A percentile compares a stretch with the other conserved stretches of the same genome.
Conservation (phyloP, 2,797 vertebrate species). For the Sebastes miniatus region DNA sequence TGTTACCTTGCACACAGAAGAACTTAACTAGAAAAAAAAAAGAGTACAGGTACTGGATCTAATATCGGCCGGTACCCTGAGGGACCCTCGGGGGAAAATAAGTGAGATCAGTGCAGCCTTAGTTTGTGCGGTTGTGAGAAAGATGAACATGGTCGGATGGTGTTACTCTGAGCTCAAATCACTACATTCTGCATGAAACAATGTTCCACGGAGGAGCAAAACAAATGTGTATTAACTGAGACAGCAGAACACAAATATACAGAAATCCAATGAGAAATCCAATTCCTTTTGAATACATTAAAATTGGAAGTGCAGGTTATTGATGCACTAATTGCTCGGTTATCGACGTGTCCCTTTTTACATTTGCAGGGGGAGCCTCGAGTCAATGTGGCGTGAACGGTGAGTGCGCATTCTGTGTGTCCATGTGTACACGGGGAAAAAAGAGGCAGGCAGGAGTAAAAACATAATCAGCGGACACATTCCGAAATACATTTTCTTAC, state of each 20-base stretch:
- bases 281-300: constrained; percentile 77
- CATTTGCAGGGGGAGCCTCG: constrained; percentile 71
- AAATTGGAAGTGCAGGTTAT: constrained; percentile 80
- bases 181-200: constrained; percentile 38
- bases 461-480: constrained; percentile 50
- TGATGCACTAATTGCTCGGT: constrained; percentile 80
- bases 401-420: constrained; percentile 29
- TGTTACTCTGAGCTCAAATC: constrained; percentile 40
- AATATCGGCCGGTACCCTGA: neutral
- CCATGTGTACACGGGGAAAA: constrained; percentile 10
- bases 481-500: constrained; percentile 22
- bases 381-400: constrained; percentile 67
- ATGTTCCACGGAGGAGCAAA: constrained; percentile 49
- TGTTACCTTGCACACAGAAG: neutral
- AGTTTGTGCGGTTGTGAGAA: constrained; percentile 11
- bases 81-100: neutral
- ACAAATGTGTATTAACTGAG: constrained; percentile 65
- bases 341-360: constrained; percentile 80
- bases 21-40: neutral
- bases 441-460: constrained; percentile 33
- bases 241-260: constrained; percentile 73
- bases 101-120: constrained; percentile 6
- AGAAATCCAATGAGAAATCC: constrained; percentile 77
- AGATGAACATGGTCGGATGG: constrained; percentile 1
- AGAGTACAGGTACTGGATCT: neutral